Base-by-base conservation (phyloP, 1,140 invertebrate species). In the Protaetia brevitarsis region DNA sequence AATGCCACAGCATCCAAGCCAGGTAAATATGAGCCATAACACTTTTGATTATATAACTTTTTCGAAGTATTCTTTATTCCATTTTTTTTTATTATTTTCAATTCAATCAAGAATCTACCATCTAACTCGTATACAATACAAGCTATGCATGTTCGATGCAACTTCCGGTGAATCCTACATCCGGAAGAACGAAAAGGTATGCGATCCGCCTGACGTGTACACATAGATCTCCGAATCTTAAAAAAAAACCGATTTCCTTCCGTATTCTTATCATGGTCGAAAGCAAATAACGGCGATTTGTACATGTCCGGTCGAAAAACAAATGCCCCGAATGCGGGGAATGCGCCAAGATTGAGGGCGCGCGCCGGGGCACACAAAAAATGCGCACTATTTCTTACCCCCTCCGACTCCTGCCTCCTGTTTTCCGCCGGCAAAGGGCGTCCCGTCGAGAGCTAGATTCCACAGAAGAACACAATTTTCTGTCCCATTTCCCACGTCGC, bases 201-300 rank as follows among this genome's bases (percentile, higher is more conserved):
- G 26, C 41, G 41, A 51, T 51, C 21, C 26, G 41, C 21, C 10
- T 8, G 16, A 23, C 41, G 26, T 51, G 26, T 51, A 16, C 41
- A 26, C 41, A 51, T 19, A 51, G 19, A 51, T 51, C 41, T 19
- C 19, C 19, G 16, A 51, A 23, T 19, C n/a, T n/a, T n/a, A n/a
- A n/a, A 23, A 51, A 51, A 51, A 51, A 51, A 51, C 19, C 41
- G 41, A 51, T 51, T 51, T 51, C 41, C 61, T 68, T 69, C 66
- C 63, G 69, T 74, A 77, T 76, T 74, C 76, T 67, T 69, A 74
- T 74, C 76, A 75, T 75, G 76, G 70, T 72, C 72, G 69, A 72
- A 73, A 72, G 73, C 66, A 76, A 76, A 77, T 77, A 75, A 74
- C 74, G 41, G 57, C 73, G 73, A 77, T 77, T 77, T 77, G 76